Conservation (phyloP, 2,888 invertebrate genomes). For the Noctua fimbriata region DNA sequence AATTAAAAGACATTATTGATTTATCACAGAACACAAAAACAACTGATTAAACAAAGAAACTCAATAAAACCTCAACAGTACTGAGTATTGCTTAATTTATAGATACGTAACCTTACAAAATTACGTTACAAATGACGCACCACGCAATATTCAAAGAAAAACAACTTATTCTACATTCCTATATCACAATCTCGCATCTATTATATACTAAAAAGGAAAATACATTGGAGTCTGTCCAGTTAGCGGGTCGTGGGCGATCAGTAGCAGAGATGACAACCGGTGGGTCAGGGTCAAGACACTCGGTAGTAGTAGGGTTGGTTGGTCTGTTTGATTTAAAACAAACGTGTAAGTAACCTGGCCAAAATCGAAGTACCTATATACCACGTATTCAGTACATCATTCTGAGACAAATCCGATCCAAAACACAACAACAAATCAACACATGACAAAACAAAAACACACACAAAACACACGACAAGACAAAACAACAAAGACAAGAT, state of each 20-base stretch:
- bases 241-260: conserved; percentile 68
- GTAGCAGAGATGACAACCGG: conserved; percentile 66
- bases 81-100: conserved; percentile 4
- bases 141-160: conserved; percentile 41
- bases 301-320: conserved; percentile 38
- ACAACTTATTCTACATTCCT: conserved; percentile 47
- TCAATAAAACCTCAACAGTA: background rate
- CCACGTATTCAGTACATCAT: too few relatives aligned
- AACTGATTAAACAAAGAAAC: conserved; percentile 9
- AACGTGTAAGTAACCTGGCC: background rate
- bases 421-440: too few relatives aligned
- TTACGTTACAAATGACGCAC: conserved; percentile 27
- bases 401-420: too few relatives aligned
- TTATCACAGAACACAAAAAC: conserved; percentile 6
- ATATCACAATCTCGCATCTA: conserved; percentile 44
- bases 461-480: too few relatives aligned
- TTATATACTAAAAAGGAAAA: conserved; percentile 61
- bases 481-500: too few relatives aligned
- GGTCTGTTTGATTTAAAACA: background rate
- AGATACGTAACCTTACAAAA: conserved; percentile 15
- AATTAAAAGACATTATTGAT: background rate
- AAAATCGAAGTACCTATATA: too few relatives aligned
- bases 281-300: conserved; percentile 70
- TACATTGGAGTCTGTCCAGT: conserved; percentile 46
- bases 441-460: too few relatives aligned